phyloP scores from a whole-genome alignment of 2,113 vertebrate genomes.

The Leptobrachium ailaonicum region DNA sequence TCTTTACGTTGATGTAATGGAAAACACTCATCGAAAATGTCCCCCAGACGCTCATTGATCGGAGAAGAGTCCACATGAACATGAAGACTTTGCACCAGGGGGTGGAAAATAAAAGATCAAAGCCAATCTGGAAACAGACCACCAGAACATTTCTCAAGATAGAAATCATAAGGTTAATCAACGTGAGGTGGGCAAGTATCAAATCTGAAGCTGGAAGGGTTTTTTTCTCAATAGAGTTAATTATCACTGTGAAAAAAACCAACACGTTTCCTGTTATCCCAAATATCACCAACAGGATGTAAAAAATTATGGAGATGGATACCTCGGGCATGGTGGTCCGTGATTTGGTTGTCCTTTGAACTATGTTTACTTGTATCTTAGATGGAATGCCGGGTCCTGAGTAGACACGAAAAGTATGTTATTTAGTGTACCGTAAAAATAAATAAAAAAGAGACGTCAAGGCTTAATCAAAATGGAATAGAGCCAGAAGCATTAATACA shows the following conservation, averaged over 20 bases:
- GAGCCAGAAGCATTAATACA: too few relatives aligned
- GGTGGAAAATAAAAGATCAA: slow-evolving; percentile 62
- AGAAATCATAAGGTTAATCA: slow-evolving; percentile 72
- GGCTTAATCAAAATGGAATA: too few relatives aligned
- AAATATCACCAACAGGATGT: slow-evolving; percentile 64
- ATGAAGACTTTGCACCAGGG: slow-evolving; percentile 72
- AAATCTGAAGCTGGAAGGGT: slow-evolving; percentile 63
- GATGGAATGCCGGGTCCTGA: too few relatives aligned
- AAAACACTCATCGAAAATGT: slow-evolving; percentile 73
- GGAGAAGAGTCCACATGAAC: slow-evolving; percentile 75
- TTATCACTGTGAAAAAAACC: slow-evolving; percentile 65
- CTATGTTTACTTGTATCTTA: too few relatives aligned
- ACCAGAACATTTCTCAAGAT: slow-evolving; percentile 66
- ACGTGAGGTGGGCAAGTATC: slow-evolving; percentile 72
- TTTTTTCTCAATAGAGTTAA: slow-evolving; percentile 56
- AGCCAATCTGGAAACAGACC: slow-evolving; percentile 64
- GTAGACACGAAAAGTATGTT: too few relatives aligned
- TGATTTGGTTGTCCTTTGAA: too few relatives aligned
- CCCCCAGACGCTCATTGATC: slow-evolving; percentile 74
- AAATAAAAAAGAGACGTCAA: too few relatives aligned
- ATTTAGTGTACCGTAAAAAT: too few relatives aligned
- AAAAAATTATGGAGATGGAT: slow-evolving; percentile 48
- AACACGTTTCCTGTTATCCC: slow-evolving; percentile 67
- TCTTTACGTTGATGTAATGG: slow-evolving; percentile 68
- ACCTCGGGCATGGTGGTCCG: not conserved